phyloP scores from a whole-genome alignment of 2,797 vertebrate species.

The Phyllotis vaccarum region DNA sequence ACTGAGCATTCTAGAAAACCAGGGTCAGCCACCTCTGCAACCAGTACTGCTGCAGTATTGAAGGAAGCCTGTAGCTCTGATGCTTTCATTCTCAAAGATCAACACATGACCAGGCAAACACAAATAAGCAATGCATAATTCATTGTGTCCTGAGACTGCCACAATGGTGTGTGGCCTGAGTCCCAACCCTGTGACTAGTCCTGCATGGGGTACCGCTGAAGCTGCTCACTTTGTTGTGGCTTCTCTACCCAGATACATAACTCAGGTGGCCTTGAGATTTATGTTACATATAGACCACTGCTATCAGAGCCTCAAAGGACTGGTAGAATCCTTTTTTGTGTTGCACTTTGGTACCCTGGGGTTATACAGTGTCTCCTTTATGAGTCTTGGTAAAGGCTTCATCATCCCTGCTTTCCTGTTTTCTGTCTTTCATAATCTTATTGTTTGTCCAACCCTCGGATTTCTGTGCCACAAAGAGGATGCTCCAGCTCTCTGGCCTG shows the following conservation, averaged over 20 bases:
- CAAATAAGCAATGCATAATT: neutral
- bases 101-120: neutral
- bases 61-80: neutral
- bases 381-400: neutral
- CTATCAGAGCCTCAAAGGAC: neutral
- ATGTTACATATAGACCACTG: neutral
- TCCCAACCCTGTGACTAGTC: no score
- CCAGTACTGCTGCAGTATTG: neutral
- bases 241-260: no score
- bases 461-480: neutral
- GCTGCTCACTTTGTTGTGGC: neutral
- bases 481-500: neutral
- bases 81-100: neutral
- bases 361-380: neutral
- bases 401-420: neutral
- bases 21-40: neutral
- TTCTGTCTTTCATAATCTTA: neutral
- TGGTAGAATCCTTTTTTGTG: no score
- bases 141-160: neutral
- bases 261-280: neutral
- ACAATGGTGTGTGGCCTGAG: fast-evolving
- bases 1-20: neutral
- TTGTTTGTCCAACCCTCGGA: neutral
- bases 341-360: neutral
- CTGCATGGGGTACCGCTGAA: fast-evolving